Conservation (phyloP, 1,140 invertebrate genomes). For the Lysiphlebus fabarum region DNA sequence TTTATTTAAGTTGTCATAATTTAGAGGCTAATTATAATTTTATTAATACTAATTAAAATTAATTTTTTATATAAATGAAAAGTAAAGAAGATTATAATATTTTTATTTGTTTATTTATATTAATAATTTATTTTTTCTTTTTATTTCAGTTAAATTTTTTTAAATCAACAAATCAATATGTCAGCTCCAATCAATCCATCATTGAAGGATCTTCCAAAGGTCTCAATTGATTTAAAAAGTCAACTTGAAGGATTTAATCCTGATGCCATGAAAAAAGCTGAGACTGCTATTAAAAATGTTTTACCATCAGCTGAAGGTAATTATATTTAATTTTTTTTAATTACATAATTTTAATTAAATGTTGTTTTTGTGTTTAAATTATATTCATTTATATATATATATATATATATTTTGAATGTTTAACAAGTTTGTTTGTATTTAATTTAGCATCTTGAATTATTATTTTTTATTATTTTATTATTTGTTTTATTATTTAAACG, state of each 20-base stretch:
- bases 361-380: neutral
- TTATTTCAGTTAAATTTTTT: neutral
- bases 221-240: conserved; percentile 80
- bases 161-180: conserved; percentile 45
- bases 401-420: too few species aligned
- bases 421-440: too few species aligned
- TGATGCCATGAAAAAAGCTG: conserved; percentile 77
- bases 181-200: conserved; percentile 67
- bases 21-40: too few species aligned
- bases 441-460: neutral
- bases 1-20: too few species aligned
- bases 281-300: conserved; percentile 82
- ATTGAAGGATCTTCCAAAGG: conserved; percentile 86
- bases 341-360: conserved; percentile 24
- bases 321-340: conserved; percentile 10
- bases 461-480: conserved; percentile 3
- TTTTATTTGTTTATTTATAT: too few species aligned
- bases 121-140: too few species aligned
- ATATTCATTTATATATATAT: too few species aligned
- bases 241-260: conserved; percentile 84
- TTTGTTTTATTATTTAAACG: conserved; percentile 7
- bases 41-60: too few species aligned
- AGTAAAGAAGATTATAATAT: too few species aligned
- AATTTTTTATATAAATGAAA: too few species aligned
- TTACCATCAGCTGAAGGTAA: conserved; percentile 86